phyloP scores from a whole-genome alignment of 2,888 invertebrate species.

The Helleia helle region DNA sequence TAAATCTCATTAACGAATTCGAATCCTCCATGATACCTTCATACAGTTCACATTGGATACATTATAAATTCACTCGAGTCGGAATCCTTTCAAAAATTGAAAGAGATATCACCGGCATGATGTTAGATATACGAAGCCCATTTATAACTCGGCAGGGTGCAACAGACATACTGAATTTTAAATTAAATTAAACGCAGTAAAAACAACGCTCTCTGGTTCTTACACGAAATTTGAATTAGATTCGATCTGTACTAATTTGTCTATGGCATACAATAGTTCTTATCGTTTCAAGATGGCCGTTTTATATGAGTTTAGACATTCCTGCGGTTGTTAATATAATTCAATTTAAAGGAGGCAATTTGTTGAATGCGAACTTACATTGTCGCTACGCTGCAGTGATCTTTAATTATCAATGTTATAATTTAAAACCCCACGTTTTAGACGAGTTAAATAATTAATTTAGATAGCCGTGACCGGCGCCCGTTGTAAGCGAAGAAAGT shows the following conservation, averaged over 20 bases:
- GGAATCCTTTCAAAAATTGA: slow-evolving; percentile 56
- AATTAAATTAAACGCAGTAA: slow-evolving; percentile 70
- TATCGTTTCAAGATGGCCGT: not conserved
- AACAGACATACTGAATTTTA: slow-evolving; percentile 61
- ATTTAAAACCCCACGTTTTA: not conserved
- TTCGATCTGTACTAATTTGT: slow-evolving; percentile 69
- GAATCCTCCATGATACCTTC: slow-evolving; percentile 33
- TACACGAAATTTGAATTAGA: slow-evolving; percentile 33
- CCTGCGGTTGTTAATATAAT: slow-evolving; percentile 30
- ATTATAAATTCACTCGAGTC: slow-evolving; percentile 58
- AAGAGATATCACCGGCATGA: slow-evolving; percentile 71
- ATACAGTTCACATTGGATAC: slow-evolving; percentile 41
- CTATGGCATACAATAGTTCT: slow-evolving; percentile 38
- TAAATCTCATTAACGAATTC: slow-evolving; percentile 22
- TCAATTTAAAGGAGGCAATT: slow-evolving; percentile 47
- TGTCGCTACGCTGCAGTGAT: slow-evolving; percentile 27
- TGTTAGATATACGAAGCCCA: slow-evolving; percentile 52
- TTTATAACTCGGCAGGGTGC: slow-evolving; percentile 64
- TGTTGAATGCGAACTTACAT: slow-evolving; percentile 36
- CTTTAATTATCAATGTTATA: slow-evolving; percentile 12
- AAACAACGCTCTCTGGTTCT: slow-evolving; percentile 58
- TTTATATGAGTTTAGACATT: not conserved
- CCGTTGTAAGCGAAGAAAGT: no score
- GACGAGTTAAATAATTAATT: not conserved
- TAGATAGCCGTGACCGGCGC: slow-evolving; percentile 2